Evolutionary conservation across 2,113 vertebrate species (phyloP).

Genomic region (Bettongia penicillata): DNA sequence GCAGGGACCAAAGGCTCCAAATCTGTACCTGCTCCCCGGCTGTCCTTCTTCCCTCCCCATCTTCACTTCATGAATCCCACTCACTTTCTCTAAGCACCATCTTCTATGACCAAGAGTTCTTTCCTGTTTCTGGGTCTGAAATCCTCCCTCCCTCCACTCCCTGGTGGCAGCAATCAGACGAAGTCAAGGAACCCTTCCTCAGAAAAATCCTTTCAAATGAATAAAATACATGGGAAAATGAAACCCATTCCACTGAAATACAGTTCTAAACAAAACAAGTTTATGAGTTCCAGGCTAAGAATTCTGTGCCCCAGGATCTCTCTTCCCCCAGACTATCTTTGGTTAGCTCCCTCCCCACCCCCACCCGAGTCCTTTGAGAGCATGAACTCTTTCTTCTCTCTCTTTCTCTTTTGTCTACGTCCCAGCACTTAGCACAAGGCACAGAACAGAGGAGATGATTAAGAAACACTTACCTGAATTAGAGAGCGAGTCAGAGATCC

Average conservation of each 20-base stretch:
- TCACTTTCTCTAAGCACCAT: not conserved
- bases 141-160: no score
- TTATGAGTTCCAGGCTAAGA: not conserved
- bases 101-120: not conserved
- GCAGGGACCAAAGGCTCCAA: not conserved
- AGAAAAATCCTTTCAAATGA: not conserved
- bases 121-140: not conserved
- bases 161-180: not conserved
- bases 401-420: not conserved
- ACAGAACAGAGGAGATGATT: not conserved
- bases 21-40: not conserved
- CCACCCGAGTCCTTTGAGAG: not conserved
- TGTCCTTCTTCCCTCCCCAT: not conserved
- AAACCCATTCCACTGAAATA: not conserved
- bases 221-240: not conserved
- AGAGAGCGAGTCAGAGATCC: not conserved
- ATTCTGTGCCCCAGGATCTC: not conserved
- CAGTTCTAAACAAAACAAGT: not conserved
- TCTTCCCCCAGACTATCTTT: no score
- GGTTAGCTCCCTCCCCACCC: not conserved
- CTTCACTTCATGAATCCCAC: not conserved
- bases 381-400: not conserved
- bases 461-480: not conserved
- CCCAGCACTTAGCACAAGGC: not conserved
- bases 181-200: not conserved